Conservation (phyloP, 2,888 invertebrate species). For the Metopia argyrocephala region DNA sequence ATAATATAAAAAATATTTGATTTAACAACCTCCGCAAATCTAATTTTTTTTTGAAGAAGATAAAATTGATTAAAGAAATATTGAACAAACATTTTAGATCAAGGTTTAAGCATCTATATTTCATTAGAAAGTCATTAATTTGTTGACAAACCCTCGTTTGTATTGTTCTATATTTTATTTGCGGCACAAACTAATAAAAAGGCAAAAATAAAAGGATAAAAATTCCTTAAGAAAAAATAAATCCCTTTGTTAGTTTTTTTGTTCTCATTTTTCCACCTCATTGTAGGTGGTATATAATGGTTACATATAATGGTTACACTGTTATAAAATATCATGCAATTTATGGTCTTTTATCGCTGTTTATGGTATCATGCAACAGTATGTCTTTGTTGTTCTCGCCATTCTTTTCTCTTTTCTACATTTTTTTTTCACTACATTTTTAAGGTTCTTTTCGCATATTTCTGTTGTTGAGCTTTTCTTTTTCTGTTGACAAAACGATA, state of each 20-base stretch:
- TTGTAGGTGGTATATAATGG: too few relatives aligned
- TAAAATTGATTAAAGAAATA: too few relatives aligned
- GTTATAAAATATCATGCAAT: constrained; percentile 44
- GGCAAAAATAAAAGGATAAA: background rate
- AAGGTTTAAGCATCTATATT: too few relatives aligned
- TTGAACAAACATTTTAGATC: too few relatives aligned
- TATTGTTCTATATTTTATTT: constrained; percentile 20
- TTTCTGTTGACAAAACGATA: constrained; percentile 5
- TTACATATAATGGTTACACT: too few relatives aligned
- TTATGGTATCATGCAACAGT: constrained; percentile 57
- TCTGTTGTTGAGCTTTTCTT: background rate
- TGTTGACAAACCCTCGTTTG: constrained; percentile 29
- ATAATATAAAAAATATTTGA: too few relatives aligned
- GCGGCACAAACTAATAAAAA: background rate
- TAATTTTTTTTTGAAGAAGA: too few relatives aligned
- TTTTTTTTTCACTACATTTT: background rate
- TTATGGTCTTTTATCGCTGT: constrained; percentile 57
- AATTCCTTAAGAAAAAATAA: constrained; percentile 26
- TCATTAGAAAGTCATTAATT: too few relatives aligned
- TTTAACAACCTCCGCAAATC: too few relatives aligned
- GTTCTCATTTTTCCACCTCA: too few relatives aligned
- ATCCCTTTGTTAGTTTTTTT: constrained; percentile 49
- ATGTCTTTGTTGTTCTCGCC: constrained; percentile 21
- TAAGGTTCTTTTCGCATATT: background rate
- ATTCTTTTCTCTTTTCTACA: constrained; percentile 2